phyloP scores from a whole-genome alignment of 2,888 invertebrate species.

The Silvanus unidentatus region DNA sequence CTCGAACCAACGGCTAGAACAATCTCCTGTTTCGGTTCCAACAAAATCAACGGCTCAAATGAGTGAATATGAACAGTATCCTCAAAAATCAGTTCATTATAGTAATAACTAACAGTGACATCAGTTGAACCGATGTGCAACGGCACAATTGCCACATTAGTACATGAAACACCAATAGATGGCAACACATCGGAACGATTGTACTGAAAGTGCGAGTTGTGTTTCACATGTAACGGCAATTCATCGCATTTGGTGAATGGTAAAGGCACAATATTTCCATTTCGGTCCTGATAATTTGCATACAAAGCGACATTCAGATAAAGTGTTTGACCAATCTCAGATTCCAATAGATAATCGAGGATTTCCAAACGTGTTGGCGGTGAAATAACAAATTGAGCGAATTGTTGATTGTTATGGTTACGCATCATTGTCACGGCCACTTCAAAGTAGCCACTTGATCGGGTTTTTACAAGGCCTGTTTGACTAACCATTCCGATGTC shows the following conservation, averaged over 20 bases:
- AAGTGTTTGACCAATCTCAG: constrained; percentile 48
- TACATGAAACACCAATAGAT: constrained; percentile 53
- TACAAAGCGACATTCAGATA: constrained; percentile 50
- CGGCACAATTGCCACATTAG: constrained; percentile 55
- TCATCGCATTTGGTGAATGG: constrained; percentile 63
- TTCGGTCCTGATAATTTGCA: constrained; percentile 41
- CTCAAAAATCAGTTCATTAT: constrained; percentile 53
- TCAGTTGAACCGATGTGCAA: constrained; percentile 55
- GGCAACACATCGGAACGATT: constrained; percentile 36
- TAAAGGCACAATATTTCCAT: constrained; percentile 44
- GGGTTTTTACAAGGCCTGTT: constrained; percentile 54
- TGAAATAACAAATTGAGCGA: constrained; percentile 49
- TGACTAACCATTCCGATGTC: constrained; percentile 55
- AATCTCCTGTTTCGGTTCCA: constrained; percentile 56
- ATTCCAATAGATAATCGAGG: constrained; percentile 64
- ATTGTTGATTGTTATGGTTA: constrained; percentile 54
- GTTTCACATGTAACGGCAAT: constrained; percentile 58
- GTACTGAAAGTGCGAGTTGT: constrained; percentile 52
- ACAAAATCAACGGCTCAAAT: constrained; percentile 52
- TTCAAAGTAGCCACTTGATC: constrained; percentile 56
- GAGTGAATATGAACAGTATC: constrained; percentile 61
- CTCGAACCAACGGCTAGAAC: constrained; percentile 69
- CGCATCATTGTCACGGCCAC: constrained; percentile 63
- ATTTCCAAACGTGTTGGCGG: constrained; percentile 63
- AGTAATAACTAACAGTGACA: constrained; percentile 55